Percentiles rank a stretch among this genome's conserved stretches.
These are phyloP conservation scores for Tauraco erythrolophus DNA, from an alignment of 2,113 vertebrate species.

Conservation along the genomic window DNA sequence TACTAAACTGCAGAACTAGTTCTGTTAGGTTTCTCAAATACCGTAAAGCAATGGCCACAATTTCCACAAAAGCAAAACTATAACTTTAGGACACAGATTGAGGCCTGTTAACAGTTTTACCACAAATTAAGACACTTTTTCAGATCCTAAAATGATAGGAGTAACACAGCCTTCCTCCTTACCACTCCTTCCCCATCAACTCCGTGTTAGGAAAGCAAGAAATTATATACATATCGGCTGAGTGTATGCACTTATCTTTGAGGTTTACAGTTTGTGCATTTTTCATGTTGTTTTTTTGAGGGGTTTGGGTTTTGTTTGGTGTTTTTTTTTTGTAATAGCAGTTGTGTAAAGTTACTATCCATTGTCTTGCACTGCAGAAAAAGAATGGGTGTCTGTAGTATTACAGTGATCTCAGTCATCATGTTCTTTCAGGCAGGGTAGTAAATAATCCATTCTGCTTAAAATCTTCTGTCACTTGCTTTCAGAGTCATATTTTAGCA, in stretches of 20 bases:
- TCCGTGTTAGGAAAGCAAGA: neutral
- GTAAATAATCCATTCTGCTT: constrained; percentile 75
- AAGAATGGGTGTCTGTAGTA: neutral
- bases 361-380: neutral
- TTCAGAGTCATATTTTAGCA: constrained; percentile 80
- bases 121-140: neutral
- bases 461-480: constrained; percentile 79
- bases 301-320: neutral
- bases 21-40: neutral
- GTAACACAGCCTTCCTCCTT: neutral
- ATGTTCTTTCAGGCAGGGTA: constrained; percentile 73
- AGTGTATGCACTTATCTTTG: neutral
- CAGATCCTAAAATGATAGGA: neutral
- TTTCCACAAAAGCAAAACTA: neutral
- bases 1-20: neutral
- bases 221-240: neutral
- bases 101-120: neutral
- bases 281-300: neutral
- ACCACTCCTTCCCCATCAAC: neutral
- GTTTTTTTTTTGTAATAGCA: neutral
- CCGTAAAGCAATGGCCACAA: neutral
- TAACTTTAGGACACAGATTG: neutral
- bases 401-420: neutral
- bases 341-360: neutral
- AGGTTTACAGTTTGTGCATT: neutral